phyloP scores from a whole-genome alignment of 2,797 vertebrate genomes.

The Pangasius mekongensis region DNA sequence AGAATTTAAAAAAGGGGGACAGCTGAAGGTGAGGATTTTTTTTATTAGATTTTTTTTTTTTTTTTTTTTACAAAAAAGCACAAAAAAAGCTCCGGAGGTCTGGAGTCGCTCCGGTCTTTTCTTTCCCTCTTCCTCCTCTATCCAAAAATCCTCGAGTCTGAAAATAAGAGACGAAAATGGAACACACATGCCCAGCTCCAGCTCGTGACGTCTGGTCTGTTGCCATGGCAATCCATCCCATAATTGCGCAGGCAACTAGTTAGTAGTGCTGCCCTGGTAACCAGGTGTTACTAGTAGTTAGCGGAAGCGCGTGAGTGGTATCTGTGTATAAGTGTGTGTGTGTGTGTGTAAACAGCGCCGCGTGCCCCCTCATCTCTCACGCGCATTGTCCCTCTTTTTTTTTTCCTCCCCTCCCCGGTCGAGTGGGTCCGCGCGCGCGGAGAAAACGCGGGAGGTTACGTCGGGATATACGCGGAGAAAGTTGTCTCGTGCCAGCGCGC shows the following conservation, averaged over 20 bases:
- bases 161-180: conserved; percentile 86
- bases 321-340: neutral
- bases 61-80: conserved; percentile 35
- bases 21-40: neutral
- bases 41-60: conserved; percentile 6
- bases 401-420: conserved; percentile 14
- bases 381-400: conserved; percentile 58
- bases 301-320: conserved; percentile 43
- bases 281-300: conserved; percentile 72
- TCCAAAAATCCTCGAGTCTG: conserved; percentile 82
- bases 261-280: conserved; percentile 77
- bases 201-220: conserved; percentile 97
- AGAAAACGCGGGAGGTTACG: conserved; percentile 54
- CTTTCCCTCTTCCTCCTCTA: conserved; percentile 73
- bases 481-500: conserved; percentile 51
- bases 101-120: neutral
- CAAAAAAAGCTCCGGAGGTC: neutral
- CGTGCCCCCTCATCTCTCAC: conserved; percentile 48
- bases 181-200: conserved; percentile 94
- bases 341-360: conserved; percentile 38
- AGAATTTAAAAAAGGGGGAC: neutral
- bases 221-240: conserved; percentile 97
- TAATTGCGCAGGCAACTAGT: conserved; percentile 86
- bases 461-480: conserved; percentile 54
- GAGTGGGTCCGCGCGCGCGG: conserved; percentile 51